phyloP scores from a whole-genome alignment of 2,113 vertebrate genomes.

The Xiphophorus hellerii region DNA sequence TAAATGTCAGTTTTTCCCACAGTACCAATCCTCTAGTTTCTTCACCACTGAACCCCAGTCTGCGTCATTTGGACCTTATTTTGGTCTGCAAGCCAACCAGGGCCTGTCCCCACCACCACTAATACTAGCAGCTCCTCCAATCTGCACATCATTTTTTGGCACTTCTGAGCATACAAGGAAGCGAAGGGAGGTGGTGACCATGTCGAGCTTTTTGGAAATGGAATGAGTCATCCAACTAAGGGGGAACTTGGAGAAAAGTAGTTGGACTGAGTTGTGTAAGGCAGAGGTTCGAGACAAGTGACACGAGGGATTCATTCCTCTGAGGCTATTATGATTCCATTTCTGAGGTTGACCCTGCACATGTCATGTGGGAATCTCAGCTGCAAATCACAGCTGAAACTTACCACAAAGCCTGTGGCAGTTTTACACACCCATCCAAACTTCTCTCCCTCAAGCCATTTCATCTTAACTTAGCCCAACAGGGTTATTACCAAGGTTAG shows the following conservation, averaged over 20 bases:
- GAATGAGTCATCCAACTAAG: conserved; percentile 37
- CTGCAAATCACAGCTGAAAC: conserved; percentile 69
- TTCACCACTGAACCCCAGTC: conserved; percentile 70
- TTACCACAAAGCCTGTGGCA: conserved; percentile 47
- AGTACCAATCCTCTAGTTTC: conserved; percentile 63
- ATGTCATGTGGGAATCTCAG: conserved; percentile 70
- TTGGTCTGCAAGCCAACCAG: conserved; percentile 50
- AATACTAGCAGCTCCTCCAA: conserved; percentile 40
- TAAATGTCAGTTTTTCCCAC: conserved; percentile 57
- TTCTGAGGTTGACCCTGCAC: conserved; percentile 66
- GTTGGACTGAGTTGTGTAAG: conserved; percentile 29
- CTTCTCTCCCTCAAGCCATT: conserved; percentile 41
- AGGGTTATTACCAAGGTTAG: conserved; percentile 23
- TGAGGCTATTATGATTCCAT: conserved; percentile 56
- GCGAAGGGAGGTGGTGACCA: conserved; percentile 12
- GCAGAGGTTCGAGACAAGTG: conserved; percentile 35
- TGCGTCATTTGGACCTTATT: conserved; percentile 67
- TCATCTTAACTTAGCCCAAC: conserved; percentile 6
- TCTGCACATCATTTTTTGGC: conserved; percentile 23
- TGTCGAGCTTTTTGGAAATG: conserved; percentile 15
- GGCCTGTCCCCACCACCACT: conserved; percentile 53
- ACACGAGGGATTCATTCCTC: conserved; percentile 62
- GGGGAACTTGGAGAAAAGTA: conserved; percentile 9
- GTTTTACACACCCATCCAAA: conserved; percentile 42
- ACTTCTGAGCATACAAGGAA: conserved; percentile 8